Conservation (phyloP, 92 coral and sea anemone species). For the Chrysogorgia sp. region DNA sequence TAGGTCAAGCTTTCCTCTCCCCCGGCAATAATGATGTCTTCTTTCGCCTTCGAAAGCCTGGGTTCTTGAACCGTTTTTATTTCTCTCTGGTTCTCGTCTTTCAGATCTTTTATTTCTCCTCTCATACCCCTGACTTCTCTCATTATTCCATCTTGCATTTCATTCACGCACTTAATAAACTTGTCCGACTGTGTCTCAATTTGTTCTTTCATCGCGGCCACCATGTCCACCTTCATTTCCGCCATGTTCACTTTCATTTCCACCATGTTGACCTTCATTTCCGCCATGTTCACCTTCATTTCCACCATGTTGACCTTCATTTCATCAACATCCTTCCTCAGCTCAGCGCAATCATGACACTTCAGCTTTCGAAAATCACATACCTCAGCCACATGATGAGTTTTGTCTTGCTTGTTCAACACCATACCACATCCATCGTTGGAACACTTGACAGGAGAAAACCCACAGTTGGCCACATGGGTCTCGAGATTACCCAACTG, state of each 20-base stretch:
- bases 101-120: not conserved
- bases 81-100: not conserved
- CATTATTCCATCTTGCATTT: not conserved
- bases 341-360: not conserved
- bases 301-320: not conserved
- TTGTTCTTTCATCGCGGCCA: slow-evolving; percentile 1
- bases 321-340: not conserved
- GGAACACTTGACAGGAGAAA: slow-evolving; percentile 57
- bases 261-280: too few species aligned
- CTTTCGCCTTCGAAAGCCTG: too few species aligned
- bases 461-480: slow-evolving; percentile 52
- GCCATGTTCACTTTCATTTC: too few species aligned
- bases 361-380: slow-evolving; percentile 6
- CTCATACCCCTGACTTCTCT: not conserved
- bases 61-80: too few species aligned
- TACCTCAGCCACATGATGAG: slow-evolving; percentile 6
- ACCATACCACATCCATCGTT: slow-evolving; percentile 50
- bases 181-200: not conserved
- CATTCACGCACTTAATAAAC: too few species aligned
- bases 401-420: not conserved
- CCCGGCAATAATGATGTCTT: too few species aligned
- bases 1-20: too few species aligned
- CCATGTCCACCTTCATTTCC: too few species aligned
- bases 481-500: slow-evolving; percentile 38
- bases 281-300: slow-evolving; percentile 1